Evolutionary conservation across 35 echinoderm and acorn worm genomes (phyloP).

Genomic region (Stichopus chloronotus): DNA sequence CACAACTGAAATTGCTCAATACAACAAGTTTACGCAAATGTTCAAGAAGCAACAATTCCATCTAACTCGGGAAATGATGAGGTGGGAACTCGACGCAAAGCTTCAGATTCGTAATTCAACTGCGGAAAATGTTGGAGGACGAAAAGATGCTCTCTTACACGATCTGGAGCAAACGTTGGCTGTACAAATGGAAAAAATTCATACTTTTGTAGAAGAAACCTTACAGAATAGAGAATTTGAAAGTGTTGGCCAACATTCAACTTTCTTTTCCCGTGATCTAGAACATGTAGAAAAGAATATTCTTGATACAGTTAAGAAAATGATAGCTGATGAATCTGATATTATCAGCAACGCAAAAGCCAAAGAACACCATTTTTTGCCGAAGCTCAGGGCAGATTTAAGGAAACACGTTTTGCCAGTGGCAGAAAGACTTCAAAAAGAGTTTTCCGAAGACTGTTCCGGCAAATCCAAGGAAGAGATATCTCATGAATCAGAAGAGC

Average conservation of each 20-base stretch:
- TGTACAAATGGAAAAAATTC: not conserved
- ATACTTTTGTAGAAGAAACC: not conserved
- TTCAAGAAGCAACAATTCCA: not conserved
- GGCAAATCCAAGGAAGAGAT: conserved; percentile 16
- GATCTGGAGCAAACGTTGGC: conserved; percentile 19
- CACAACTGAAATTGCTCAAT: conserved; percentile 17
- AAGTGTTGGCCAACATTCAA: conserved; percentile 3
- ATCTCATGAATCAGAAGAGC: not conserved
- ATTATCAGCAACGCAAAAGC: conserved; percentile 25
- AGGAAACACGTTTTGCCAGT: not conserved
- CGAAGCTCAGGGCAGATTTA: conserved; percentile 40
- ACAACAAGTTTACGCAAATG: conserved; percentile 16
- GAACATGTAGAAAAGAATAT: conserved; percentile 6
- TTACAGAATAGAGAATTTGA: conserved; percentile 1
- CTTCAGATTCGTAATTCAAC: conserved; percentile 22
- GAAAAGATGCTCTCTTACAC: not conserved
- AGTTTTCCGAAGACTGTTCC: not conserved
- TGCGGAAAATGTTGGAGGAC: not conserved
- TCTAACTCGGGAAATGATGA: conserved; percentile 30
- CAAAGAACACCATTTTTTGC: conserved; percentile 33
- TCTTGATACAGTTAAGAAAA: conserved; percentile 1
- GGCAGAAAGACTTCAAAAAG: not conserved
- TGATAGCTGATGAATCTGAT: not conserved
- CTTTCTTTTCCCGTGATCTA: conserved; percentile 10
- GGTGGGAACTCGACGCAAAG: conserved; percentile 45